Base-by-base conservation (phyloP, 2,113 vertebrate genomes). In the Axis porcinus region DNA sequence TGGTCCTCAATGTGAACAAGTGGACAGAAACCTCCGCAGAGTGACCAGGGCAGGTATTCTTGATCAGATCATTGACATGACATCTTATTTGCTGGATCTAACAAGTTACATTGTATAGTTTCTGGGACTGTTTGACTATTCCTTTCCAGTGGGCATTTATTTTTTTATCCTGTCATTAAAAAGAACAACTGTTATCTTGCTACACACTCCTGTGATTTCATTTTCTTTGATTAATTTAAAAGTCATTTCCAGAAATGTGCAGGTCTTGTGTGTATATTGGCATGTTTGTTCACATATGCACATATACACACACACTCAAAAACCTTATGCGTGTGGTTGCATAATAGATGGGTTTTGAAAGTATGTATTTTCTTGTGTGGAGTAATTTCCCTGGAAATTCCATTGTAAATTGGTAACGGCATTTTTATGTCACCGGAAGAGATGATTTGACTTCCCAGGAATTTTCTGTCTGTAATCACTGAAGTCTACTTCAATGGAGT, bases 11-110 rank as follows among this genome's bases (percentile, higher is more conserved):
- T 99, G 99, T 64, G 99, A 99, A 98, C 97, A 99, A 99, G 98
- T 99, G 98, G 98, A 99, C 99, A 97, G 99, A 99, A 99, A 99
- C 99, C 99, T 99, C 99, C 94, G 99, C 99, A 99, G 99, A 99
- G 99, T 99, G 98, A 98, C 99, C 98, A 99, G 99, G 98, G 99
- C 99, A 98, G 99, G 99, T 99, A 99, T 99, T 98, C 99, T 99
- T 97, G 99, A 99, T 99, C 99, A 99, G 99, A 99, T 99, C 99
- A 99, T 99, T 97, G 99, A 99, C 98, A 99, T 99, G 99, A 99
- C 99, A 94, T 99, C 99, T 93, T 99, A 99, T 98, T 99, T 99
- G 99, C 99, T 99, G 98, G 99, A 99, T 98, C 99, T 99, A 98
- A 99, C 99, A 98, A 99, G 99, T 99, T 99, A 99, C 87, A 99